Conservation (phyloP, 2,888 invertebrate genomes). For the Sclerodermus sp. region DNA sequence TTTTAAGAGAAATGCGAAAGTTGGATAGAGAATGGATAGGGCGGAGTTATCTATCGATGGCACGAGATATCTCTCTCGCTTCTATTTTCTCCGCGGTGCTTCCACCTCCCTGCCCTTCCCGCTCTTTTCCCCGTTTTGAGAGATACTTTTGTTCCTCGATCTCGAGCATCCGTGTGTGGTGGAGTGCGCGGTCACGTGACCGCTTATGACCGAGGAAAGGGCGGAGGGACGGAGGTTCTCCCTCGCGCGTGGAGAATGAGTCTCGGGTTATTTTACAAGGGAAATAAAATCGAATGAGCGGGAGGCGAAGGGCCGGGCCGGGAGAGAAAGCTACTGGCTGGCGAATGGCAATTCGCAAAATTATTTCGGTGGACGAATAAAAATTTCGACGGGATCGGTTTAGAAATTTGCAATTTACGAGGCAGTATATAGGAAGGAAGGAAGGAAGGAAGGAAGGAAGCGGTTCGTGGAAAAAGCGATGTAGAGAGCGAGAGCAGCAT, state of each 20-base stretch:
- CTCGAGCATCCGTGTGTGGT: slow-evolving; percentile 4
- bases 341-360: too few relatives aligned
- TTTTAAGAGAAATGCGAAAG: slow-evolving; percentile 56
- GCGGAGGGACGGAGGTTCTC: neutral
- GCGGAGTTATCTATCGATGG: slow-evolving; percentile 51
- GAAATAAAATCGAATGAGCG: neutral
- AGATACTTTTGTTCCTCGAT: slow-evolving; percentile 4
- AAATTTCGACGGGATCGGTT: too few relatives aligned
- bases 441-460: neutral
- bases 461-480: neutral
- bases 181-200: too few relatives aligned
- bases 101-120: neutral
- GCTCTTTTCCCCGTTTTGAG: neutral
- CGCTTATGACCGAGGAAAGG: neutral
- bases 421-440: neutral
- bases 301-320: neutral
- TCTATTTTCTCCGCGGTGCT: slow-evolving; percentile 2
- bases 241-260: too few relatives aligned
- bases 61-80: slow-evolving; percentile 30
- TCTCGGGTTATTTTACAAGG: too few relatives aligned
- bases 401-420: too few relatives aligned
- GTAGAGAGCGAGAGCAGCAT: neutral
- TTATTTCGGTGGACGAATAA: too few relatives aligned
- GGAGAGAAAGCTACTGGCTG: slow-evolving; percentile 10
- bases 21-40: slow-evolving; percentile 55